Conservation (phyloP, 1,140 invertebrate genomes). For the Megalopta genalis region DNA sequence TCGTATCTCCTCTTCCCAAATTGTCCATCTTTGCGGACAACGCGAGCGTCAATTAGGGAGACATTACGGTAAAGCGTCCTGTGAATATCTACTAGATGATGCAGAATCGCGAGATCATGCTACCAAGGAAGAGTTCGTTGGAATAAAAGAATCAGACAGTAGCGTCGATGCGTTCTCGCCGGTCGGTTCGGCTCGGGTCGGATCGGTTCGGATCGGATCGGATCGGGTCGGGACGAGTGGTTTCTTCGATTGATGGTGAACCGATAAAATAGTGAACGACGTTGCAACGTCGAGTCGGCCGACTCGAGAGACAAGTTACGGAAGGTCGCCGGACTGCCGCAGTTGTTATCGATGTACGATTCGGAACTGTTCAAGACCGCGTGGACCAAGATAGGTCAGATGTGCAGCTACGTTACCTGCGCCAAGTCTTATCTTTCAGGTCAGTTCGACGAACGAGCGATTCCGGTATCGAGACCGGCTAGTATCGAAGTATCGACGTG, state of each 20-base stretch:
- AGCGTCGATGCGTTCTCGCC: too few relatives aligned
- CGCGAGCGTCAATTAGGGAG: too few relatives aligned
- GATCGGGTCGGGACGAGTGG: slow-evolving; percentile 23
- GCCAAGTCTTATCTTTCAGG: slow-evolving; percentile 76
- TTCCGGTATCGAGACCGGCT: background rate
- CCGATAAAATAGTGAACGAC: too few relatives aligned
- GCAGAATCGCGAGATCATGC: slow-evolving; percentile 13
- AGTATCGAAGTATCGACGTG: too few relatives aligned
- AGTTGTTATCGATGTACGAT: slow-evolving; percentile 66
- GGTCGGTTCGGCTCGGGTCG: too few relatives aligned
- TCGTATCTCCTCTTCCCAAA: too few relatives aligned
- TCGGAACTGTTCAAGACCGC: slow-evolving; percentile 70
- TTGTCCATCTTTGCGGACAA: too few relatives aligned
- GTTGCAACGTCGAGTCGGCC: slow-evolving; percentile 15
- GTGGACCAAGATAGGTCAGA: slow-evolving; percentile 74
- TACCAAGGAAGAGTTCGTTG: background rate
- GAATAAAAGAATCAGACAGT: background rate
- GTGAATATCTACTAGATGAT: background rate
- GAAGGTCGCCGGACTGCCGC: background rate
- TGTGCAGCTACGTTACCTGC: slow-evolving; percentile 75
- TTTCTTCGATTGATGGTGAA: slow-evolving; percentile 13
- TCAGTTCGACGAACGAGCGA: slow-evolving; percentile 55
- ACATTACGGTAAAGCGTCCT: too few relatives aligned
- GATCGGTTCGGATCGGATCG: too few relatives aligned
- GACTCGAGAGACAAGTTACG: slow-evolving; percentile 13